A percentile compares a stretch with the other conserved stretches of the same genome.
phyloP scores from a whole-genome alignment of 2,113 vertebrate species.

The Actinemys pallida region DNA sequence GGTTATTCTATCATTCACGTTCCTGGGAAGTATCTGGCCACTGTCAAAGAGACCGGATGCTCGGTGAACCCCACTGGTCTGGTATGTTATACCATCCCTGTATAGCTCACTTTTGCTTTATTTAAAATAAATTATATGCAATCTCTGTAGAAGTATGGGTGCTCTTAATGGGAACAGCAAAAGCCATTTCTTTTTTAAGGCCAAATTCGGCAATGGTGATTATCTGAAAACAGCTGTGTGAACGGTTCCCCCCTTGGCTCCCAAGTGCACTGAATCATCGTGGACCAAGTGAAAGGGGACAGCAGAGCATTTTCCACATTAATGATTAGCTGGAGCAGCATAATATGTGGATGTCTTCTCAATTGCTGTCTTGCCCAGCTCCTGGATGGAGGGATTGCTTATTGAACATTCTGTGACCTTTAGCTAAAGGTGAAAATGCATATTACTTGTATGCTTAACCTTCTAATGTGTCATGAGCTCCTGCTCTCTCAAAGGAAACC shows the following conservation, averaged over 20 bases:
- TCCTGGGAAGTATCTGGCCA: background rate
- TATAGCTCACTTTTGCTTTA: background rate
- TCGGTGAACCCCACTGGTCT: background rate
- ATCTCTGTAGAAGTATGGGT: fast-evolving
- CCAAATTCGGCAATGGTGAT: background rate
- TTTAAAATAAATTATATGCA: background rate
- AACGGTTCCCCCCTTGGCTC: background rate
- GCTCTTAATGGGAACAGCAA: background rate
- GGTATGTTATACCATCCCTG: background rate
- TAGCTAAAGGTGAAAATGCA: slow-evolving; percentile 52
- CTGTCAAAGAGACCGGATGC: background rate
- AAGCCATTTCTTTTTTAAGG: background rate
- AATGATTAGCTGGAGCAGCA: background rate
- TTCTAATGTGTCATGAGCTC: slow-evolving; percentile 45
- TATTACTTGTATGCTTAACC: slow-evolving; percentile 36
- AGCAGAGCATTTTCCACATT: background rate
- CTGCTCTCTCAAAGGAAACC: slow-evolving; percentile 36
- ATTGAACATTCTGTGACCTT: slow-evolving; percentile 40
- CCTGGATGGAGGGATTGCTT: slow-evolving; percentile 33
- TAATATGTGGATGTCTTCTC: background rate
- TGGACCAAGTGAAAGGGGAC: background rate
- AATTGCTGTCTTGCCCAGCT: slow-evolving; percentile 3
- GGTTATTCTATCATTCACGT: background rate
- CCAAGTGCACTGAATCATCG: background rate
- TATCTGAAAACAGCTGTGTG: background rate